Evolutionary conservation across 2,888 invertebrate species (phyloP).

Genomic region (Frankliniella intonsa): DNA sequence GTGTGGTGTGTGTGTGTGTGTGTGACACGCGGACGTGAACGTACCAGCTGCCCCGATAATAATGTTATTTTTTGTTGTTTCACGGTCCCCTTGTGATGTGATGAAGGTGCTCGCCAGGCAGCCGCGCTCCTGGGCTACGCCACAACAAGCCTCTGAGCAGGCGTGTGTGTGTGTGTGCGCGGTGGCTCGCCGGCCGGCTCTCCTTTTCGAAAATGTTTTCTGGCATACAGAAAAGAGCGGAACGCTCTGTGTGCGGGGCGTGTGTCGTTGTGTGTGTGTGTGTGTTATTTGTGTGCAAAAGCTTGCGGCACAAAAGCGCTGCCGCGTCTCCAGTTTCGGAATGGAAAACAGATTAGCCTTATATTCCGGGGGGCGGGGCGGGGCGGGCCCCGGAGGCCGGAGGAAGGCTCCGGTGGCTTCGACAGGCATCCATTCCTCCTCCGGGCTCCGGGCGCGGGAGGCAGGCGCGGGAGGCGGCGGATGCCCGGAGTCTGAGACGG

Average conservation of each 20-base stretch:
- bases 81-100: background rate
- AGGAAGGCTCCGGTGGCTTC: too few relatives aligned
- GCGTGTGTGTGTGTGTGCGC: background rate
- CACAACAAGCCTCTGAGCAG: background rate
- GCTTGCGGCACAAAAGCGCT: background rate
- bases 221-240: too few relatives aligned
- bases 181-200: background rate
- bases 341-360: background rate
- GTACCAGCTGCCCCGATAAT: background rate
- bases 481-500: too few relatives aligned
- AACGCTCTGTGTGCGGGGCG: background rate
- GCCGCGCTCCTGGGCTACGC: background rate
- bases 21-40: background rate
- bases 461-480: too few relatives aligned
- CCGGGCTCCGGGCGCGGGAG: too few relatives aligned
- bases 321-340: background rate
- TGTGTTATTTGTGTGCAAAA: background rate
- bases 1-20: too few relatives aligned
- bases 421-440: too few relatives aligned
- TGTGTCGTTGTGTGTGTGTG: background rate
- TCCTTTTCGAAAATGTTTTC: background rate
- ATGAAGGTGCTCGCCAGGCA: background rate
- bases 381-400: too few relatives aligned
- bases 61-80: conserved; percentile 25
- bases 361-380: too few relatives aligned